Evolutionary conservation across 2,888 invertebrate species (phyloP), one percentile per base, ranked within the genome.

Genomic region (Heliconius hortense): DNA sequence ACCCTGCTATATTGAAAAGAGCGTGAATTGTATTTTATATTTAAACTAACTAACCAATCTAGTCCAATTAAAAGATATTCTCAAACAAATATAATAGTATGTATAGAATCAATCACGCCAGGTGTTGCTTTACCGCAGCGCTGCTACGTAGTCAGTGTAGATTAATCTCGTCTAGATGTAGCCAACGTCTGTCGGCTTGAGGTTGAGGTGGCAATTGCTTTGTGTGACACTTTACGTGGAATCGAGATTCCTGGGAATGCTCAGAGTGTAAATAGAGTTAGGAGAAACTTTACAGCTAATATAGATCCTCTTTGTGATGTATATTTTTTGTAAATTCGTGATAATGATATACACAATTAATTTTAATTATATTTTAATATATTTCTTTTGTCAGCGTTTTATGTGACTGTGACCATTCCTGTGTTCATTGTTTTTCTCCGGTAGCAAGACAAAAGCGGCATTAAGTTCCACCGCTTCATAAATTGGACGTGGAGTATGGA

Each of bases 141-240:
- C 26, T 48, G 48, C 11, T 68, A 28, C 35, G 31, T 48, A 64
- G 39, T 35, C 64, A 71, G 64, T n/a, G 56, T 71, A 28, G 59
- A 70, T 71, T 75, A 71, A 75, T 71, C 56, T 71, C 63, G 43
- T n/a, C 74, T 70, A 43, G 35, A n/a, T 63, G 39, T n/a, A 31
- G 31, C 26, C 28, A 28, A 43, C 56, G 43, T 66, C 69, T 64
- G 74, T 56, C 15, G 70, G 74, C 28, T 56, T 64, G 56, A 68
- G 68, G 35, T 67, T 53, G 18, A 74, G 62, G 70, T 56, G 70
- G 59, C 74, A 64, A 75, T 39, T 75, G 74, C 70, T 70, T 75
- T 71, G 64, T 69, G 70, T 63, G 48, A 48, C 48, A 59, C 53
- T 48, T 59, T 10, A 74, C 15, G 53, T 56, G 69, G 21, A n/a